phyloP scores from a whole-genome alignment of 2,888 invertebrate genomes.

The Melieria crassipennis region DNA sequence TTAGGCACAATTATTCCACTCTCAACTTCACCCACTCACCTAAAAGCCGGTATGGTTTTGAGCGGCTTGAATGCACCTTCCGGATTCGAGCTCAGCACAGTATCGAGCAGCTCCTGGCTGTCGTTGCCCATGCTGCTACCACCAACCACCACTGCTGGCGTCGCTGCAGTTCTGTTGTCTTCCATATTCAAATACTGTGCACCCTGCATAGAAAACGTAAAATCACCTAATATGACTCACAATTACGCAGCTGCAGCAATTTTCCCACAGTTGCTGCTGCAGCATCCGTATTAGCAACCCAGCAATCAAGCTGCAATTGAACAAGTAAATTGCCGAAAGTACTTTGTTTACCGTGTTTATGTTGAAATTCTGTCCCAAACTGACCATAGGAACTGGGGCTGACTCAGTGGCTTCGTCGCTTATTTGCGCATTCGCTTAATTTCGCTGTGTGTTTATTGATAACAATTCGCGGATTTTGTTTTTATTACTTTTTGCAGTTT shows the following conservation, averaged over 20 bases:
- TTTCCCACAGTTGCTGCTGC: neutral
- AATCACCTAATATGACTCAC: neutral
- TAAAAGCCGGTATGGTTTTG: constrained; percentile 61
- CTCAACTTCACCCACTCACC: constrained; percentile 47
- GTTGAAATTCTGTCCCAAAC: constrained; percentile 37
- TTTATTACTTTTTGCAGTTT: neutral
- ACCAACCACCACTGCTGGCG: constrained; percentile 39
- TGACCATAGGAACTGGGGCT: constrained; percentile 35
- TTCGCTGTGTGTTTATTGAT: neutral
- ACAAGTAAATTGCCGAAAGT: too few relatives aligned
- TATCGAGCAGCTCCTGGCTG: constrained; percentile 57
- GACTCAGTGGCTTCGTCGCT: neutral
- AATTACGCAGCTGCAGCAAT: neutral
- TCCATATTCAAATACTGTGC: constrained; percentile 51
- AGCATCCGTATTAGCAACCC: too few relatives aligned
- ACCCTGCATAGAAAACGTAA: constrained; percentile 43
- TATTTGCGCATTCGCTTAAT: constrained; percentile 18
- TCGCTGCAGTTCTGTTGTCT: constrained; percentile 38
- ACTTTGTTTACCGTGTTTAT: constrained; percentile 12
- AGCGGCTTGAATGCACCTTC: constrained; percentile 55
- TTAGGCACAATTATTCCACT: too few relatives aligned
- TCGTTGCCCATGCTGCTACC: constrained; percentile 46
- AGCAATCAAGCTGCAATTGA: too few relatives aligned
- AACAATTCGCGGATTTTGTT: neutral
- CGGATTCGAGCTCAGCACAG: constrained; percentile 57